Evolutionary conservation across 1,140 invertebrate genomes (phyloP).

Genomic region (Heliconius hewitsoni): DNA sequence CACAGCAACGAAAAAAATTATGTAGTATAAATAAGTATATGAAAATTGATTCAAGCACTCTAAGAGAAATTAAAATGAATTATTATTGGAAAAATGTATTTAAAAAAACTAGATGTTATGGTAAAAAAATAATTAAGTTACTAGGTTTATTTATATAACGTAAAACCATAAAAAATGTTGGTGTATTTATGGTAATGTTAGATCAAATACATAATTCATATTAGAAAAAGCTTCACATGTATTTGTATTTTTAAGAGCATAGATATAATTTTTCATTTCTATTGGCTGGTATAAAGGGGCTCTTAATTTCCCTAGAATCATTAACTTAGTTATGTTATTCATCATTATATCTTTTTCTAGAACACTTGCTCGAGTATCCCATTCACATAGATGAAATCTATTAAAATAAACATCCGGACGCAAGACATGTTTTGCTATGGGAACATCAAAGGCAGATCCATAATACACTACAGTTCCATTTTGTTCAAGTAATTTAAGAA

Average conservation of each 20-base stretch:
- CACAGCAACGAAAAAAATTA: no score
- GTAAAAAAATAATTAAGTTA: background rate
- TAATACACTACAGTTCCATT: constrained; percentile 94
- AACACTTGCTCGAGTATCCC: constrained; percentile 83
- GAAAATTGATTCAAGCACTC: no score
- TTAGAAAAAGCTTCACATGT: constrained; percentile 85
- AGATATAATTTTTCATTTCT: constrained; percentile 86
- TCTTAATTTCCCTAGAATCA: constrained; percentile 85
- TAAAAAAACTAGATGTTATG: background rate
- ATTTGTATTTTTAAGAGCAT: constrained; percentile 86
- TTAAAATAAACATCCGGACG: constrained; percentile 91
- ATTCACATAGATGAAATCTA: constrained; percentile 96
- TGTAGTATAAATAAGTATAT: no score
- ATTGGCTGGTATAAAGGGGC: constrained; percentile 87
- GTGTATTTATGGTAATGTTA: constrained; percentile 65
- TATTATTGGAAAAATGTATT: background rate
- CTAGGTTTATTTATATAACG: background rate
- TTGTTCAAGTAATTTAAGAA: constrained; percentile 87
- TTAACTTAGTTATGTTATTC: constrained; percentile 86
- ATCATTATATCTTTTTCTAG: constrained; percentile 87
- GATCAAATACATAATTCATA: constrained; percentile 87
- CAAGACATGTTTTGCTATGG: constrained; percentile 91
- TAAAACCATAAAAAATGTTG: background rate
- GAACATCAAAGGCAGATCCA: constrained; percentile 95
- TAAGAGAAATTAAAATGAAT: background rate